Evolutionary conservation across 2,797 vertebrate species (phyloP), one percentile per base, ranked within the genome.

Genomic region (Moxostoma hubbsi): DNA sequence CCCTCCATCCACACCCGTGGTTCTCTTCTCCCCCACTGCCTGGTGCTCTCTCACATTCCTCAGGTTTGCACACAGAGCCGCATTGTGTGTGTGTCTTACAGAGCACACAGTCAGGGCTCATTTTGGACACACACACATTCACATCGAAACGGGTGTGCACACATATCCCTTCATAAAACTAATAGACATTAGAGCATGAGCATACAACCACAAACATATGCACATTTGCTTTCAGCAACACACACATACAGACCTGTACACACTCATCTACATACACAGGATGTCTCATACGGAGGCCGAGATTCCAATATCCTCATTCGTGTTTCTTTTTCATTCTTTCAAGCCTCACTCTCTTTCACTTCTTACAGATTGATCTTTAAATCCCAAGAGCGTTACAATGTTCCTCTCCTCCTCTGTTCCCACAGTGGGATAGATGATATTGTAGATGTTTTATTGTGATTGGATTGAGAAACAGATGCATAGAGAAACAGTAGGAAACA

Each of bases 1-100:
- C 87, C 87, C 83, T 93, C 92, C 91, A 87, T 92, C 93, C 90
- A 89, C 90, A 90, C 90, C 89, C 86, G 84, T 85, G 75, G 84
- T 81, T 75, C 81, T 85, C 89, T 90, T 90, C 91, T 93, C 93
- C 92, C 88, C 93, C 92, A 92, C 92, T 87, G 92, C 90, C 88
- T 88, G 92, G 92, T 92, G 91, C 93, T 92, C 93, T 94, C 91
- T 72, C 92, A 92, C 93, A 94, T 94, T 94, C 94, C 93, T 87
- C 84, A 92, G 86, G 88, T 91, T 77, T 64, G 89, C 92, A 92
- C 93, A 95, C 94, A 95, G 94, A 93, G 92, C 88, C 84, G 90
- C 94, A 95, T 95, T 95, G 94, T 95, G 92, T 82, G 83, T 83
- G 82, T 86, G 82, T 85, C 73, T 88, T 89, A 88, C 85, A 81